Conservation (phyloP, 2,888 invertebrate genomes). For the Philaethria dido region DNA sequence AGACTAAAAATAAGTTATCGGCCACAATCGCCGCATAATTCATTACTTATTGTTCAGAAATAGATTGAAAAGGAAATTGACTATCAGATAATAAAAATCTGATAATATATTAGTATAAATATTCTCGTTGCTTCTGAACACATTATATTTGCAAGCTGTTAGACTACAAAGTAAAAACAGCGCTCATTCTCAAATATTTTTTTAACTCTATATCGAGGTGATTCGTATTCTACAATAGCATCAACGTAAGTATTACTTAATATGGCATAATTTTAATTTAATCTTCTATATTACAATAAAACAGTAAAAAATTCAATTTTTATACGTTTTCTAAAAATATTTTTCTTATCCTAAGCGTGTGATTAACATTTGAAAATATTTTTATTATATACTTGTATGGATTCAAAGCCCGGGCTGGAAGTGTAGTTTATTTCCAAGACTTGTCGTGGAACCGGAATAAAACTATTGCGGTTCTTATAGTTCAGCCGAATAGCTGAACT, state of each 20-base stretch:
- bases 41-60: conserved; percentile 21
- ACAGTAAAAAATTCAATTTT: no score
- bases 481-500: no score
- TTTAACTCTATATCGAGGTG: background rate
- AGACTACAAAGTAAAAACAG: background rate
- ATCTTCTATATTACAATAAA: no score
- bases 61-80: conserved; percentile 23
- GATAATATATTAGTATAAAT: conserved; percentile 42
- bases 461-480: no score
- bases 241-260: conserved; percentile 2
- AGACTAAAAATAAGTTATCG: conserved; percentile 4
- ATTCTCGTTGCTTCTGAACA: conserved; percentile 3
- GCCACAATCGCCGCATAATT: background rate
- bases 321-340: no score
- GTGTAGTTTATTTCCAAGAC: no score
- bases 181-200: background rate
- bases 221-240: background rate
- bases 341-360: no score
- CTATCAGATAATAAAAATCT: conserved; percentile 26
- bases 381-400: no score
- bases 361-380: no score
- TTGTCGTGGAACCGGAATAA: no score
- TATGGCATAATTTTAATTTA: no score
- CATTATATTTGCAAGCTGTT: conserved; percentile 5
- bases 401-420: no score